Conservation (phyloP, 1,140 invertebrate species). For the Palaemon carinicauda region DNA sequence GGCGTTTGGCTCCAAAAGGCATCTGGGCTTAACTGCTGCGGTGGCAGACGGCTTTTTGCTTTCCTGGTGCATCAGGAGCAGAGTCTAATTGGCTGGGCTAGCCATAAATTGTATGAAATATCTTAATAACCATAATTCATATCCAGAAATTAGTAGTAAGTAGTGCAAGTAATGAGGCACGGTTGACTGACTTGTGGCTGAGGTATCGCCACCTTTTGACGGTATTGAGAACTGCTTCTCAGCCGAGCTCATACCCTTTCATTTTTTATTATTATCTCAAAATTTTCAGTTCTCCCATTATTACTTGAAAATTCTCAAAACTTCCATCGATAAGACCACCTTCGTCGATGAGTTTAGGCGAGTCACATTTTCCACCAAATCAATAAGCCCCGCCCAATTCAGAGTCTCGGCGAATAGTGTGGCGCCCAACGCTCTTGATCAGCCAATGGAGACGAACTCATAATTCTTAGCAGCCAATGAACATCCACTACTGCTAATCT, state of each 20-base stretch:
- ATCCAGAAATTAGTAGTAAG: background rate
- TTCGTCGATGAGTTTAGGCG: background rate
- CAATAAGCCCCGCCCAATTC: slow-evolving; percentile 12
- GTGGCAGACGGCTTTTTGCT: background rate
- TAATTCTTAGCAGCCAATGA: slow-evolving; percentile 33
- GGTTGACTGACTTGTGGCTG: background rate
- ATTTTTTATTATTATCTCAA: background rate
- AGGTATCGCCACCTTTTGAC: background rate
- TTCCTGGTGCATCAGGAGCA: background rate
- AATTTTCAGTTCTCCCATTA: background rate
- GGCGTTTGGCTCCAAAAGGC: too few relatives aligned
- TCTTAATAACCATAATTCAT: background rate
- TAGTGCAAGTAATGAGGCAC: background rate
- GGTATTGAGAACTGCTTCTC: background rate
- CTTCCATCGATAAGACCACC: slow-evolving; percentile 36
- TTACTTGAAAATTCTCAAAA: slow-evolving; percentile 33
- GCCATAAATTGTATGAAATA: background rate
- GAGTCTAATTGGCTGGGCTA: background rate
- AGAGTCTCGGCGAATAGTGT: background rate
- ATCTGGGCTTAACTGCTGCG: background rate
- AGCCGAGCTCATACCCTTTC: background rate
- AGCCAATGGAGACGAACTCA: background rate
- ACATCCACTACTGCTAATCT: slow-evolving; percentile 11
- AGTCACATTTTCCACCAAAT: background rate
- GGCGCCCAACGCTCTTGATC: background rate